phyloP scores from a whole-genome alignment of 2,888 invertebrate genomes.

The Drosophila demipolita region DNA sequence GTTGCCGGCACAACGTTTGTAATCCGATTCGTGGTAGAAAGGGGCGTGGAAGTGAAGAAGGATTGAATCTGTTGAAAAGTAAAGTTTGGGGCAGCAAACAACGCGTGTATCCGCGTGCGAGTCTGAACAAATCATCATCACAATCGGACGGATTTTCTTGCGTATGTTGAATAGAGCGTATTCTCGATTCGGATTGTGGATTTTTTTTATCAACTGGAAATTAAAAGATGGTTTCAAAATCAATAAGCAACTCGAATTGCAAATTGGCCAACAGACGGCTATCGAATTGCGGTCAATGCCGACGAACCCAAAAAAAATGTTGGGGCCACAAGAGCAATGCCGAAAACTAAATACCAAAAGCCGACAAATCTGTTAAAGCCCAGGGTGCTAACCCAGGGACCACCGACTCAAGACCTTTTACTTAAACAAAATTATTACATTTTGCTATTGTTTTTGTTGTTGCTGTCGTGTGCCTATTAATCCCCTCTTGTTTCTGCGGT shows the following conservation, averaged over 20 bases:
- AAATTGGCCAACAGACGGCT: constrained; percentile 28
- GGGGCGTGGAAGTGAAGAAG: constrained; percentile 10
- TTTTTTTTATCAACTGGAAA: constrained; percentile 13
- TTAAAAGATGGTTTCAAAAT: constrained; percentile 57
- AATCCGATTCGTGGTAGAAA: constrained; percentile 59
- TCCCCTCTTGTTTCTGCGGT: constrained; percentile 40
- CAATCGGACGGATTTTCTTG: constrained; percentile 11
- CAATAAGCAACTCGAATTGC: constrained; percentile 48
- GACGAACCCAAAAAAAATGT: background rate
- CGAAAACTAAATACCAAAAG: constrained; percentile 37
- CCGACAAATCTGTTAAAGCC: constrained; percentile 69
- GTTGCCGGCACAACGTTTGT: constrained; percentile 41
- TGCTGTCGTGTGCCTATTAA: constrained; percentile 47
- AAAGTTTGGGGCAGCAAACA: constrained; percentile 17
- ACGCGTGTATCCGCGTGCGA: background rate
- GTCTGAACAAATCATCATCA: constrained; percentile 13
- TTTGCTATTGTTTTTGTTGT: constrained; percentile 20
- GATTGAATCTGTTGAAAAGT: constrained; percentile 20
- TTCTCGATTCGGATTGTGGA: too few species aligned
- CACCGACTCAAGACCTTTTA: constrained; percentile 36
- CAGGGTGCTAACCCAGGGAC: constrained; percentile 17
- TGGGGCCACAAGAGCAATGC: constrained; percentile 11
- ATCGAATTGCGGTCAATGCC: constrained; percentile 21
- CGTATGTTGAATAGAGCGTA: too few species aligned
- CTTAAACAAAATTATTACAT: constrained; percentile 18